Evolutionary conservation across 2,113 vertebrate species (phyloP).

Genomic region (Tamias sibiricus): DNA sequence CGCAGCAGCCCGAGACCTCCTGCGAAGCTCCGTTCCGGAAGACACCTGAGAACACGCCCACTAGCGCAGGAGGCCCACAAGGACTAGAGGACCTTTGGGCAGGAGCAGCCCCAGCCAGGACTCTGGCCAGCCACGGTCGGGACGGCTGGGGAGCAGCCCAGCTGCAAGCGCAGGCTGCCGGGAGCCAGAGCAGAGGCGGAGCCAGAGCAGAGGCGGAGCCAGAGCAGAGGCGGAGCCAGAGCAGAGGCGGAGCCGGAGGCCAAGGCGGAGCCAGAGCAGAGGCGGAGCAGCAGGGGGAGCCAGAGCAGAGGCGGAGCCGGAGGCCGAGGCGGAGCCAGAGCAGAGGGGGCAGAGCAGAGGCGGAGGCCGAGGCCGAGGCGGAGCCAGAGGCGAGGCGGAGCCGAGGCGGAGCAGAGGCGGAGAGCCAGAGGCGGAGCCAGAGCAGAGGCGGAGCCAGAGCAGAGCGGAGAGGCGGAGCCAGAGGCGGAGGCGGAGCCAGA

Average conservation of each 20-base stretch:
- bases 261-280: neutral
- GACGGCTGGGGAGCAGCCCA: neutral
- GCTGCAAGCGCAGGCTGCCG: neutral
- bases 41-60: no score
- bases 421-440: neutral
- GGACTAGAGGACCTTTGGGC: neutral
- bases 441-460: no score
- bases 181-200: neutral
- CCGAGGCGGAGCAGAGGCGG: neutral
- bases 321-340: neutral
- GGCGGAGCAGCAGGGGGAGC: no score
- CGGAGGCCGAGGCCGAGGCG: no score
- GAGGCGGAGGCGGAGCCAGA: no score
- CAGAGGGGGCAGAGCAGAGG: no score
- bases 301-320: neutral
- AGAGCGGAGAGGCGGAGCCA: neutral
- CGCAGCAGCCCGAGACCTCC: neutral
- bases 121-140: neutral
- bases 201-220: neutral
- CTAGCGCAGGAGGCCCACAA: neutral
- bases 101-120: neutral
- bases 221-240: no score
- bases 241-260: neutral
- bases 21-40: no score
- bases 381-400: neutral